These are phyloP conservation scores for Thymelicus lineola DNA, from an alignment of 2,888 invertebrate genomes.

Conservation along the genomic window DNA sequence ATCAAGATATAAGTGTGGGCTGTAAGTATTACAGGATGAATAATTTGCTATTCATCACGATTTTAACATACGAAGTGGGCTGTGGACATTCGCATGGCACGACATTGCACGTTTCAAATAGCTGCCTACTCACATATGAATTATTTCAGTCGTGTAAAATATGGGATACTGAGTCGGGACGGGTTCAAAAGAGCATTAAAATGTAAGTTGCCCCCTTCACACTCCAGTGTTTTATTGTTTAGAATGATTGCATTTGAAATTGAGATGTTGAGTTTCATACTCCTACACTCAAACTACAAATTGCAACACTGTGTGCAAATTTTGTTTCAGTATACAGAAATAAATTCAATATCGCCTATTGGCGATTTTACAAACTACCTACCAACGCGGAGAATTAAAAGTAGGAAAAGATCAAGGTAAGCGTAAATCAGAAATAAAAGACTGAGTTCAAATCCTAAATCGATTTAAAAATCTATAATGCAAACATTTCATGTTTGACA, in stretches of 20 bases:
- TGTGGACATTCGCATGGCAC: constrained; percentile 19
- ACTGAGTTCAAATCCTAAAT: no score
- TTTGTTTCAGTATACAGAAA: no score
- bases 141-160: constrained; percentile 21
- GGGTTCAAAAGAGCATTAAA: neutral
- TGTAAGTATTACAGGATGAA: constrained; percentile 13
- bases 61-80: constrained; percentile 34
- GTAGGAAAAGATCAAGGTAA: no score
- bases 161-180: neutral
- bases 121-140: constrained; percentile 26
- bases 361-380: no score
- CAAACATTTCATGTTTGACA: no score
- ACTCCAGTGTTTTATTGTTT: neutral
- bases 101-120: constrained; percentile 15
- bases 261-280: no score
- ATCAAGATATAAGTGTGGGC: constrained; percentile 32
- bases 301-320: no score
- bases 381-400: no score
- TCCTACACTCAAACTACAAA: no score
- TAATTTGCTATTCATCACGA: constrained; percentile 35
- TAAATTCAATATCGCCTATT: no score
- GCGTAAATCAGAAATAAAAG: no score
- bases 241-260: neutral
- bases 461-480: no score
- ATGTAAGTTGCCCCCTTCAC: neutral